phyloP scores from a whole-genome alignment of 1,140 invertebrate genomes.

The Aplysia californica region DNA sequence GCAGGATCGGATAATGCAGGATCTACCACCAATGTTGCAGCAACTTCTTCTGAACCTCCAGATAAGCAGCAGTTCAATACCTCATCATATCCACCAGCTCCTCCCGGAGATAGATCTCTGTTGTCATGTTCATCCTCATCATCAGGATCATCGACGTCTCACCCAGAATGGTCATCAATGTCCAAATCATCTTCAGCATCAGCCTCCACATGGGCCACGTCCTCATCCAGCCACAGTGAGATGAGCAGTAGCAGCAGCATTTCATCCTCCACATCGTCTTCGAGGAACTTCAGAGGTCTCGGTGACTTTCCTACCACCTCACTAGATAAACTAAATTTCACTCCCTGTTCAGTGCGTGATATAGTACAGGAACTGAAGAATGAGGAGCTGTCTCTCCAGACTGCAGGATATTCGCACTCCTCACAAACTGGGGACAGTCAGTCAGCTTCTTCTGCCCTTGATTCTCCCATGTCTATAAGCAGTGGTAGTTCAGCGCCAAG shows the following conservation, averaged over 20 bases:
- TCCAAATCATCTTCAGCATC: slow-evolving; percentile 8
- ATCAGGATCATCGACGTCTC: not conserved
- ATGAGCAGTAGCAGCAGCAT: slow-evolving; percentile 9
- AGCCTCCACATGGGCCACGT: not conserved
- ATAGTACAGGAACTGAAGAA: slow-evolving; percentile 20
- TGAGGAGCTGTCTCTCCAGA: not conserved
- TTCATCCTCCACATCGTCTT: not conserved
- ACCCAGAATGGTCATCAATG: not conserved
- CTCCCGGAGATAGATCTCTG: slow-evolving; percentile 14
- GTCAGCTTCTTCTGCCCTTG: slow-evolving; percentile 19
- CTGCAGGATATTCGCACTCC: not conserved
- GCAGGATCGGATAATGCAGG: too few species aligned
- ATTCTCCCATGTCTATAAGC: slow-evolving; percentile 36
- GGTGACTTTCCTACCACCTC: slow-evolving; percentile 59
- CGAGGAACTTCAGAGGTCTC: not conserved
- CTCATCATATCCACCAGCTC: too few species aligned
- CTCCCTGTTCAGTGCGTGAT: slow-evolving; percentile 56
- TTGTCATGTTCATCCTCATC: slow-evolving; percentile 4
- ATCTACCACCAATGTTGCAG: too few species aligned
- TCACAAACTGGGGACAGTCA: not conserved
- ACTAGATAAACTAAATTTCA: slow-evolving; percentile 64
- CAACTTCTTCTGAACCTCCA: too few species aligned
- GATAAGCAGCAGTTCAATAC: too few species aligned
- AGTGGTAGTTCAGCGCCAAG: slow-evolving; percentile 32
- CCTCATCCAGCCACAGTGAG: not conserved